phyloP scores from a whole-genome alignment of 2,797 vertebrate genomes.

The Danio choprae region DNA sequence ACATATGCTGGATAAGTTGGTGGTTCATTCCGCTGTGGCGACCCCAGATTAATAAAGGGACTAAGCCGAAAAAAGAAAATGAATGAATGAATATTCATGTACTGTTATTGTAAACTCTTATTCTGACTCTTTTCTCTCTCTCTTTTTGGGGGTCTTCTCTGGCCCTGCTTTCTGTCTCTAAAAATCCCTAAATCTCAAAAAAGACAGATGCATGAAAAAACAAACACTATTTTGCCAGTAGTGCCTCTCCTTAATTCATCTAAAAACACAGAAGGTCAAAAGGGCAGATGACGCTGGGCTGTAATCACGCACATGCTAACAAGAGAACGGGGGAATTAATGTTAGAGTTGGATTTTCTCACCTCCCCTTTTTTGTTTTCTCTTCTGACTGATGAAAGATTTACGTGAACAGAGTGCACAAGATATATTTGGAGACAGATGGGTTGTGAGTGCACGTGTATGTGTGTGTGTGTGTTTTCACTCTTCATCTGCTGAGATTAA shows the following conservation, averaged over 20 bases:
- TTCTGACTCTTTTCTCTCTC: no score
- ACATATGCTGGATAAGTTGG: no score
- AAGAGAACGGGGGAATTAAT: constrained; percentile 53
- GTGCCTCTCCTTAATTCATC: constrained; percentile 57
- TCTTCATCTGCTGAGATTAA: constrained; percentile 36
- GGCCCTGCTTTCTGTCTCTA: no score
- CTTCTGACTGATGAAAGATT: constrained; percentile 56
- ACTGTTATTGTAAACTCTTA: no score
- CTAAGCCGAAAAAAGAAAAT: no score
- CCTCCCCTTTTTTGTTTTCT: constrained; percentile 21
- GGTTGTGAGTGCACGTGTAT: constrained; percentile 25
- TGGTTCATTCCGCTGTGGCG: no score
- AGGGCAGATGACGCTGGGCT: constrained; percentile 17
- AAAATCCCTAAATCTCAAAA: no score
- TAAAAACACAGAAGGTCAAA: constrained; percentile 63
- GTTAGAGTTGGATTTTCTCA: constrained; percentile 33
- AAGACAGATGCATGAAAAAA: no score
- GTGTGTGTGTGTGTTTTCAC: constrained; percentile 41
- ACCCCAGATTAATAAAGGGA: no score
- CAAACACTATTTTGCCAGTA: no score
- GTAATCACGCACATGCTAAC: constrained; percentile 55
- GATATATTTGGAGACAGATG: constrained; percentile 37
- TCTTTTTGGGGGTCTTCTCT: no score
- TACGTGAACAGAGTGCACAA: constrained; percentile 46
- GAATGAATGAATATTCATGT: no score